These are phyloP conservation scores for Aotus griseimembra DNA, from an alignment of 2,797 vertebrate species.

Conservation along the genomic window DNA sequence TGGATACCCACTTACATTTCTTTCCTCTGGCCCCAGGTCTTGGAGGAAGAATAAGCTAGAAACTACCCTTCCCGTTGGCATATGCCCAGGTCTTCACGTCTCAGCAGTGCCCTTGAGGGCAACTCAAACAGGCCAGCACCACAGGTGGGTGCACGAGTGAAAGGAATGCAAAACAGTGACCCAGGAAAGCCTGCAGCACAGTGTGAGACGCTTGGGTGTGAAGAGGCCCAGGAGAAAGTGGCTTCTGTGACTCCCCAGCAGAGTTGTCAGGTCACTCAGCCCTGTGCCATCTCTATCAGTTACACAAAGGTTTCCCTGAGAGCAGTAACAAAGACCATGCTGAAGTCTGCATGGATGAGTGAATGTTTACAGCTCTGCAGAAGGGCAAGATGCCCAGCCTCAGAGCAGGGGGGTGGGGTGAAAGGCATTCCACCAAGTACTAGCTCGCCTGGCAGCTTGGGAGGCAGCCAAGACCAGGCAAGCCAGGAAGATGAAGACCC, in stretches of 20 bases:
- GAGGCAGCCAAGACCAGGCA: not conserved
- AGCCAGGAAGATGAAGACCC: not conserved
- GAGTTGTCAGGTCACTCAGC: constrained; percentile 24
- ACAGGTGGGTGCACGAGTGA: not conserved
- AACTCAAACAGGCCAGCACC: not conserved
- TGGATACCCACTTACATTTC: not conserved
- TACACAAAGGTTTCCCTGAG: constrained; percentile 68
- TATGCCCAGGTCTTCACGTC: not conserved
- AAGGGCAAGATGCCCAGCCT: constrained; percentile 59
- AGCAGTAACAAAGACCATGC: constrained; percentile 73
- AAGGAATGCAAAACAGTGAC: not conserved
- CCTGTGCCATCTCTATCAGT: constrained; percentile 5
- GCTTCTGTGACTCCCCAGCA: not conserved
- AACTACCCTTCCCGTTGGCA: not conserved
- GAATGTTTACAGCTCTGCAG: constrained; percentile 70
- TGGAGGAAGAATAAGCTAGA: not conserved
- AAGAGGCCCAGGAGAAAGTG: not conserved
- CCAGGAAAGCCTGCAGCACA: not conserved
- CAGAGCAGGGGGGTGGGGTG: constrained; percentile 41
- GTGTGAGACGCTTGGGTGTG: not conserved
- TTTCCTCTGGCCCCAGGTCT: not conserved
- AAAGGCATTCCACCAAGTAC: constrained; percentile 10
- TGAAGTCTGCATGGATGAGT: constrained; percentile 66
- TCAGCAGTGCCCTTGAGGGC: not conserved
- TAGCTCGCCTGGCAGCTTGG: not conserved